Evolutionary conservation across 1,140 invertebrate species (phyloP).

Genomic region (Venturia canescens): DNA sequence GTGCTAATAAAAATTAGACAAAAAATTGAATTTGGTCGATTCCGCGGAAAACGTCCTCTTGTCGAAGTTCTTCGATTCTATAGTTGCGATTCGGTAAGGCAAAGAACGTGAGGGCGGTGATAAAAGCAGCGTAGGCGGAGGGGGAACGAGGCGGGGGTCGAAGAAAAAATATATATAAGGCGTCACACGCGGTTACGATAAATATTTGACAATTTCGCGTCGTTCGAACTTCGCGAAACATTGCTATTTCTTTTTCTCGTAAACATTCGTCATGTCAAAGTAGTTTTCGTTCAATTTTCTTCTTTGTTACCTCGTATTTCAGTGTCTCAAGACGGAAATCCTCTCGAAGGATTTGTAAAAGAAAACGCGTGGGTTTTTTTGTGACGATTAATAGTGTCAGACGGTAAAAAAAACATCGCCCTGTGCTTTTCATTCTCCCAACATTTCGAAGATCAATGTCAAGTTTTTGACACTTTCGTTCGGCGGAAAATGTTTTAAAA

Average conservation of each 20-base stretch:
- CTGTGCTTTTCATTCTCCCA: background rate
- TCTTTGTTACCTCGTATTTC: background rate
- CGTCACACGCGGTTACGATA: background rate
- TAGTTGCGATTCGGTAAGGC: background rate
- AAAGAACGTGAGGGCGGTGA: background rate
- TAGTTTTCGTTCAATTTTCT: slow-evolving; percentile 20
- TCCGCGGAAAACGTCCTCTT: slow-evolving; percentile 31
- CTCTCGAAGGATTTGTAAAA: background rate
- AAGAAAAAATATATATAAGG: background rate
- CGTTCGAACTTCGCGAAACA: background rate
- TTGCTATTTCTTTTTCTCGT: background rate
- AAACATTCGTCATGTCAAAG: slow-evolving; percentile 36
- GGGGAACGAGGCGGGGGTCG: background rate
- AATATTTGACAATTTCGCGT: slow-evolving; percentile 19
- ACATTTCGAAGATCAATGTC: background rate
- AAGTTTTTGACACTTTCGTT: background rate
- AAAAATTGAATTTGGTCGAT: background rate
- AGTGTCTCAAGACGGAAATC: background rate
- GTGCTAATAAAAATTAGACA: background rate
- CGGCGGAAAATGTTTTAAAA: no score
- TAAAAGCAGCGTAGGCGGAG: background rate
- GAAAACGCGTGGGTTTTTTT: background rate
- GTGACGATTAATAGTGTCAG: background rate
- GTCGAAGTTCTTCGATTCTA: background rate
- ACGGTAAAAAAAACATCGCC: background rate